Evolutionary conservation across 2,888 invertebrate species (phyloP).

Genomic region (Leucophenga montana): DNA sequence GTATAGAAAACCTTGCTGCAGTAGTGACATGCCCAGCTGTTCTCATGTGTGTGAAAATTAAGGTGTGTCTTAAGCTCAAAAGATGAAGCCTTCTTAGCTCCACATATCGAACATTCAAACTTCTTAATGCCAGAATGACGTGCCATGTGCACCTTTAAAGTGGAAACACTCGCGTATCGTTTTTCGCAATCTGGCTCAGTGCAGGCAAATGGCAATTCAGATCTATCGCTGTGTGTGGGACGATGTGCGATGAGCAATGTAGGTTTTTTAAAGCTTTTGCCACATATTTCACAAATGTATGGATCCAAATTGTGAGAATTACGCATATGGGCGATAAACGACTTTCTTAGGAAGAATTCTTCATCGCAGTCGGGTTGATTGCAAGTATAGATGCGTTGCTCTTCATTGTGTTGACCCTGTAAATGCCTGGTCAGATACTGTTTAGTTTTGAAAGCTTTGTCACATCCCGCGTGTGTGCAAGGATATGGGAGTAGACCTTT

Average conservation of each 20-base stretch:
- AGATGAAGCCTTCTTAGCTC: conserved; percentile 63
- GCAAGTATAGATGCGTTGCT: conserved; percentile 39
- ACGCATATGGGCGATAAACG: conserved; percentile 58
- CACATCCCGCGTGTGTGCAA: conserved; percentile 56
- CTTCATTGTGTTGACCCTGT: conserved; percentile 51
- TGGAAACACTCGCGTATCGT: neutral
- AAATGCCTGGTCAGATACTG: conserved; percentile 54
- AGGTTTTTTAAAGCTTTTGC: conserved; percentile 58
- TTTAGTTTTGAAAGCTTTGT: conserved; percentile 51
- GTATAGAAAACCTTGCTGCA: conserved; percentile 65
- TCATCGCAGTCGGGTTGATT: conserved; percentile 54
- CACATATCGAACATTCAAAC: conserved; percentile 65
- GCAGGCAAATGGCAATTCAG: conserved; percentile 60
- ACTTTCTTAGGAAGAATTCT: conserved; percentile 59
- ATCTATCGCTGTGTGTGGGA: conserved; percentile 61
- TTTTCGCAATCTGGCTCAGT: conserved; percentile 48
- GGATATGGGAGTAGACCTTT: conserved; percentile 55
- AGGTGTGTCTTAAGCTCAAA: conserved; percentile 66
- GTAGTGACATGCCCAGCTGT: conserved; percentile 61
- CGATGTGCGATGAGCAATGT: conserved; percentile 62
- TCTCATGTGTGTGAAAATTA: conserved; percentile 67
- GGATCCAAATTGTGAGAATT: conserved; percentile 57
- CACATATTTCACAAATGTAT: conserved; percentile 67
- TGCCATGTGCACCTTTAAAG: conserved; percentile 63
- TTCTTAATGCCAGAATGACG: conserved; percentile 69